These are phyloP conservation scores for Propithecus deckenii DNA, from an alignment of 2,797 vertebrate species.

Conservation along the genomic window DNA sequence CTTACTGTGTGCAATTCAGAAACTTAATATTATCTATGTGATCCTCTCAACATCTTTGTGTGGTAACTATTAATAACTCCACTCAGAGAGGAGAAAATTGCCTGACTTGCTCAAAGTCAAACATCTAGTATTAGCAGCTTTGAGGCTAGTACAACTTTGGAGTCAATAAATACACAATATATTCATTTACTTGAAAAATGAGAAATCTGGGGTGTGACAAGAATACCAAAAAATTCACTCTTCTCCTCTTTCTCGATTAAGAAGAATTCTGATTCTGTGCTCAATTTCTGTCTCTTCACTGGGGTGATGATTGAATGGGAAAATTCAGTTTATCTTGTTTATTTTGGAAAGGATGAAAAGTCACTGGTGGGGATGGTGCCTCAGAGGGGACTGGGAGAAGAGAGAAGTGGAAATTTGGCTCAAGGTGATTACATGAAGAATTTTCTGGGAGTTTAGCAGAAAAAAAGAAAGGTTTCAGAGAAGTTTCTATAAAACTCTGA, in stretches of 20 bases:
- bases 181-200: slow-evolving; percentile 59
- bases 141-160: background rate
- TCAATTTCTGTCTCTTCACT: slow-evolving; percentile 14
- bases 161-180: slow-evolving; percentile 32
- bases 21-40: background rate
- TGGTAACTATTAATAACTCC: slow-evolving; percentile 24
- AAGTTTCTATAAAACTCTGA: background rate
- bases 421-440: background rate
- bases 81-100: slow-evolving; percentile 33
- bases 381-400: background rate
- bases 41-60: background rate
- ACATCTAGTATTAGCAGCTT: slow-evolving; percentile 28
- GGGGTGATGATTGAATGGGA: background rate
- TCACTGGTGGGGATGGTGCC: background rate
- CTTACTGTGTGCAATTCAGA: background rate
- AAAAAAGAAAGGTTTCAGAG: background rate
- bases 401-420: background rate
- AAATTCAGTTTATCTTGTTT: slow-evolving; percentile 8
- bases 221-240: slow-evolving; percentile 35
- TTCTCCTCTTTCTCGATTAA: background rate
- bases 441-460: background rate
- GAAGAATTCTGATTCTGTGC: background rate
- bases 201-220: slow-evolving; percentile 47
- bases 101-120: slow-evolving; percentile 53
- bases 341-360: background rate